A percentile compares a stretch with the other conserved stretches of the same genome.
Conservation (phyloP, 37 sponge, comb jelly and placozoan species). For the Geodia barretti region DNA sequence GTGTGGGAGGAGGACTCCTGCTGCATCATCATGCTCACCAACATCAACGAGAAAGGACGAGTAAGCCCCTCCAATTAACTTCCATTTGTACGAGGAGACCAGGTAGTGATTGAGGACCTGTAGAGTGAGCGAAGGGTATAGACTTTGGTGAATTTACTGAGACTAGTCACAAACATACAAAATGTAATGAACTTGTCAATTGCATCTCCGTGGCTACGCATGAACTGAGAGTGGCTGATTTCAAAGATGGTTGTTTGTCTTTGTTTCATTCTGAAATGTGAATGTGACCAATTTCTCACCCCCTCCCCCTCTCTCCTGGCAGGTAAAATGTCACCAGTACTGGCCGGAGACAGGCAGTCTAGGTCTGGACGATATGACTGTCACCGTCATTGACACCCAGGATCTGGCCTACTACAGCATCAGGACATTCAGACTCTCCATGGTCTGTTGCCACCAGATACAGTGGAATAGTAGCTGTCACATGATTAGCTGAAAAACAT, state of each 20-base stretch:
- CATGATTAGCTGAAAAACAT: no score
- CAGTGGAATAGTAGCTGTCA: no score
- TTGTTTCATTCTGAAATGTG: no score
- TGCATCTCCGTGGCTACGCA: neutral
- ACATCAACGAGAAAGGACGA: slow-evolving; percentile 73
- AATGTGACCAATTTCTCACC: no score
- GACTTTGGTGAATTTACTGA: neutral
- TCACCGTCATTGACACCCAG: slow-evolving; percentile 58
- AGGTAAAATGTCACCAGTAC: slow-evolving; percentile 86
- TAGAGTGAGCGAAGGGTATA: no score
- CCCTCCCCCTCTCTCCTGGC: neutral
- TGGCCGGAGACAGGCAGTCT: slow-evolving; percentile 76
- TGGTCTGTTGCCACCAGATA: neutral
- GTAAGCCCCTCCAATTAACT: no score
- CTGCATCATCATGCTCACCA: slow-evolving; percentile 78
- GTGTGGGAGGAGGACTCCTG: slow-evolving; percentile 71
- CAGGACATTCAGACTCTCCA: slow-evolving; percentile 60
- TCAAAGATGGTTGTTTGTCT: no score
- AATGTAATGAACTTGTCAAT: neutral
- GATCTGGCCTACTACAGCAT: slow-evolving; percentile 85
- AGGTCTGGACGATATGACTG: slow-evolving; percentile 39
- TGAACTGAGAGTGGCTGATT: neutral
- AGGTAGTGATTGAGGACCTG: neutral
- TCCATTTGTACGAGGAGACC: neutral
- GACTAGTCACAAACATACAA: no score